These are phyloP conservation scores for Brotula barbata DNA, from an alignment of 2,797 vertebrate species.

Conservation along the genomic window DNA sequence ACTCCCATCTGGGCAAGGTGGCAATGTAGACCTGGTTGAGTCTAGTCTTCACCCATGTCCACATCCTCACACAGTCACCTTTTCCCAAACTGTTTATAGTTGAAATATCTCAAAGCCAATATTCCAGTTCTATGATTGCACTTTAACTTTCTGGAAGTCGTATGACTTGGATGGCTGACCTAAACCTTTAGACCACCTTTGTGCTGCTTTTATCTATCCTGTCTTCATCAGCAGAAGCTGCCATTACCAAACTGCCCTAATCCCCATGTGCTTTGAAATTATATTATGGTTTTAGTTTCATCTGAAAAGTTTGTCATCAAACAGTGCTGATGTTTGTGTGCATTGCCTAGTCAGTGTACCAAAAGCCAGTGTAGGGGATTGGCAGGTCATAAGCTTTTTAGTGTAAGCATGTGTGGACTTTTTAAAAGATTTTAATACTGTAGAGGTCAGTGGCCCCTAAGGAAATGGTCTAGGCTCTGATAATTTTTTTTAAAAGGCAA, in stretches of 20 bases:
- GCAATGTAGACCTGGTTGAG: too few relatives aligned
- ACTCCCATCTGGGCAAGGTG: too few relatives aligned
- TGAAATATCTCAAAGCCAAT: too few relatives aligned
- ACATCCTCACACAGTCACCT: too few relatives aligned
- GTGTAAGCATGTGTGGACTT: slow-evolving; percentile 38
- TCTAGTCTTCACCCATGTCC: too few relatives aligned
- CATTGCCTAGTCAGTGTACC: slow-evolving; percentile 15
- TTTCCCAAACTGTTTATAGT: too few relatives aligned
- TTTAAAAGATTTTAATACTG: slow-evolving; percentile 64
- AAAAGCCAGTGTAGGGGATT: slow-evolving; percentile 10
- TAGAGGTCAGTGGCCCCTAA: slow-evolving; percentile 21
- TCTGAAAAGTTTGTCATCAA: slow-evolving; percentile 11
- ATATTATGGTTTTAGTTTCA: slow-evolving; percentile 30
- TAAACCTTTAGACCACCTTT: too few relatives aligned
- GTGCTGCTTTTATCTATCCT: not conserved
- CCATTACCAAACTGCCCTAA: slow-evolving; percentile 25
- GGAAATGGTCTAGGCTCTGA: too few relatives aligned
- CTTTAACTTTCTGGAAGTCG: too few relatives aligned
- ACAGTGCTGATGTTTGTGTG: slow-evolving; percentile 15
- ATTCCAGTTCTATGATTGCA: too few relatives aligned
- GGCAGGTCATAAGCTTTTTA: slow-evolving; percentile 37
- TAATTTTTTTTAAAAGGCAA: too few relatives aligned
- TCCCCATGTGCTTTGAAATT: slow-evolving; percentile 46
- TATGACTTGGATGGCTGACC: too few relatives aligned
- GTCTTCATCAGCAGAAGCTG: slow-evolving; percentile 38